Percentiles rank a stretch among this genome's conserved stretches.
Evolutionary conservation across 2,113 vertebrate genomes (phyloP).

Genomic region (Craseonycteris thonglongyai): DNA sequence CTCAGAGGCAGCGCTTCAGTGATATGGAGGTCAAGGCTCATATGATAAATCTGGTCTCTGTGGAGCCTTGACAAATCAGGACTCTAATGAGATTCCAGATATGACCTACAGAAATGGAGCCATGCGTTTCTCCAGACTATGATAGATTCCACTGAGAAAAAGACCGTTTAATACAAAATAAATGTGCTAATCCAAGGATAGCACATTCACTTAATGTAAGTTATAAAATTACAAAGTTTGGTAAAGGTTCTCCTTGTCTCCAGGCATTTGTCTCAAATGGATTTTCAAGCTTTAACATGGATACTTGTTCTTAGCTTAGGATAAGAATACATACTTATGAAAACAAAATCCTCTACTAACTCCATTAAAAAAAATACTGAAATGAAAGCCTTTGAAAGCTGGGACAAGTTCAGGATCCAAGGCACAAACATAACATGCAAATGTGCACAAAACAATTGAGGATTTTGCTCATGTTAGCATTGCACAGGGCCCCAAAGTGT

Average conservation of each 20-base stretch:
- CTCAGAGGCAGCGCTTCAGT: not conserved
- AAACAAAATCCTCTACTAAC: conserved; percentile 6
- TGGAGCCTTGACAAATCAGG: not conserved
- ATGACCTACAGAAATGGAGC: not conserved
- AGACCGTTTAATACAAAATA: not conserved
- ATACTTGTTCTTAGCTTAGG: not conserved
- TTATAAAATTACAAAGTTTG: not conserved
- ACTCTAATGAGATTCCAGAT: not conserved
- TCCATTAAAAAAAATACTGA: not conserved
- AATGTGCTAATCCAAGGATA: not conserved
- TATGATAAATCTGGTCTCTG: not conserved
- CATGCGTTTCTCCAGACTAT: not conserved
- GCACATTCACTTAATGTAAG: not conserved
- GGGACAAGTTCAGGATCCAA: not conserved
- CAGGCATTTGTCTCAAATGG: not conserved
- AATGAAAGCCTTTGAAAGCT: not conserved
- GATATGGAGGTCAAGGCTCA: not conserved
- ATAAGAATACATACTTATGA: not conserved
- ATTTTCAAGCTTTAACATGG: conserved; percentile 8
- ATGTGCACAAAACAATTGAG: not conserved
- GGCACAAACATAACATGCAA: not conserved
- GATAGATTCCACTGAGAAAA: not conserved
- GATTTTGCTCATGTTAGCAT: not conserved
- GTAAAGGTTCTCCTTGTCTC: not conserved
- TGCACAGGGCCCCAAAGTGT: not conserved